These are phyloP conservation scores for Illadopsis cleaveri DNA, from an alignment of 2,113 vertebrate genomes.

Conservation along the genomic window DNA sequence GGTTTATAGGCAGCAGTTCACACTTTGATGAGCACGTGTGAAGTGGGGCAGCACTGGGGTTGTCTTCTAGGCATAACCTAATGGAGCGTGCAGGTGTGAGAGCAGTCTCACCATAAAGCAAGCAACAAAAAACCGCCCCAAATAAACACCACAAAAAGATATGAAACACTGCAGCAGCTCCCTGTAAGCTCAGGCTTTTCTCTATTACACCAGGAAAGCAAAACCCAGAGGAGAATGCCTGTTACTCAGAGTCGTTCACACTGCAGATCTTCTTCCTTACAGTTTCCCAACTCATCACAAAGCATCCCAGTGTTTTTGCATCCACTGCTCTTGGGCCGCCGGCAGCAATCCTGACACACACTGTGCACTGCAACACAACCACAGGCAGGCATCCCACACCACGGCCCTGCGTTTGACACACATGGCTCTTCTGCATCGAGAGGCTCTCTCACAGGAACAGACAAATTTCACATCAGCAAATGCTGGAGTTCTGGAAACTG, in stretches of 20 bases:
- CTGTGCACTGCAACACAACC: neutral
- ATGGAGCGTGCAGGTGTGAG: neutral
- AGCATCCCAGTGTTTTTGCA: neutral
- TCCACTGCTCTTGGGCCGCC: neutral
- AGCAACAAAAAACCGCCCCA: neutral
- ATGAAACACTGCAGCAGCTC: neutral
- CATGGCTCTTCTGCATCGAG: fast-evolving
- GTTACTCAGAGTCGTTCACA: neutral
- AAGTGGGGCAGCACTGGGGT: neutral
- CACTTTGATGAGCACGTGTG: neutral
- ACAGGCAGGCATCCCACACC: neutral
- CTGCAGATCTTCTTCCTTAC: neutral
- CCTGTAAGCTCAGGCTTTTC: neutral
- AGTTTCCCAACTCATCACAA: neutral
- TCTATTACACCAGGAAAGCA: neutral
- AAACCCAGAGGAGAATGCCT: neutral
- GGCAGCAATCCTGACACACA: neutral
- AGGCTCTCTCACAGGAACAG: neutral
- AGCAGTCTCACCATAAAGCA: neutral
- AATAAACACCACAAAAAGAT: neutral
- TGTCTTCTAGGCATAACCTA: neutral
- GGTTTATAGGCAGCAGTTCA: neutral
- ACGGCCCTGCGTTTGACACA: no score
- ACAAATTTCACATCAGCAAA: neutral
- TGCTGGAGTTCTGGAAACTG: no score